Evolutionary conservation across 1,140 invertebrate genomes (phyloP), one percentile per base, ranked within the genome.

Genomic region (Aricia agestis): DNA sequence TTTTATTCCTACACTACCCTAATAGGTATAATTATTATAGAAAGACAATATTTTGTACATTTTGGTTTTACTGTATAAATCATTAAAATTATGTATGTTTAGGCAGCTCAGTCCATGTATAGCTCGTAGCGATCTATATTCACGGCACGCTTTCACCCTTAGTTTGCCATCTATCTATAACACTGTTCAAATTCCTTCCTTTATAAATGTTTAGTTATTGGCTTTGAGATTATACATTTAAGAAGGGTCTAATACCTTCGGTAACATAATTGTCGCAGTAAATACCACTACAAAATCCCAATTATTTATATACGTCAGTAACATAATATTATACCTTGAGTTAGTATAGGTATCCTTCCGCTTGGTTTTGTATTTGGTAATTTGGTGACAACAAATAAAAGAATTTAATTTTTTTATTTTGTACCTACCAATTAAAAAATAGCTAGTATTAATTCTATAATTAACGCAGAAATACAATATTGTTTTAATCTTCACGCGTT

Each of bases 171-270:
- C 45, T 52, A 52, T 52, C 45, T 52, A 52, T 52, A 52, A 52
- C 45, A 52, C 45, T 52, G 45, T 52, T 11, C 45, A 52, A 52
- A 52, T 52, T 52, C 45, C 45, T 52, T 52, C 45, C 45, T 15
- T 52, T 52, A 52, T 52, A 52, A 52, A 52, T 52, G 45, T 52
- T 52, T 52, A 52, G 45, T 52, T 52, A 52, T 52, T 52, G 45
- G 45, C 13, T 52, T 52, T 13, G 13, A 52, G 10, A 52, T 52
- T 52, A 52, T 52, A 52, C 13, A 52, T 52, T 52, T 52, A 52
- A 15, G 45, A 52, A 52, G 45, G 7, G 13, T 52, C 45, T 52
- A 13, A 52, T 52, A 52, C 45, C 45, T 52, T 52, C 11, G 13
- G 45, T 15, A 52, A 15, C 45, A 52, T 52, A 52, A 52, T 52